Evolutionary conservation across 2,888 invertebrate species (phyloP).

Genomic region (Caenorhabditis sp.): DNA sequence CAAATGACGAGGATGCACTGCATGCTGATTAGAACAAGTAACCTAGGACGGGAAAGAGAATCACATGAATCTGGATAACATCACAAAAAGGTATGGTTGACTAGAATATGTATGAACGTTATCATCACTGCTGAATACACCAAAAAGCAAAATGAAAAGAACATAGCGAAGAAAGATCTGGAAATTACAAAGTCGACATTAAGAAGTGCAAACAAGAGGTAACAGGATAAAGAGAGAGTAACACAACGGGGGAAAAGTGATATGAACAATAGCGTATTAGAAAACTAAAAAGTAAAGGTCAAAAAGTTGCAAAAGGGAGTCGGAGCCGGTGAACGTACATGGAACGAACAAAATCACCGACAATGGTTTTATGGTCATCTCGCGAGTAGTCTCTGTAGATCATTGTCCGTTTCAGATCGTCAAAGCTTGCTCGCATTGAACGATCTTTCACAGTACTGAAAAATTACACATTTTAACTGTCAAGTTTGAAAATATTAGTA

Average conservation of each 20-base stretch:
- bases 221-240: slow-evolving; percentile 7
- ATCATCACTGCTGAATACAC: slow-evolving; percentile 8
- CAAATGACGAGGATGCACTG: slow-evolving; percentile 9
- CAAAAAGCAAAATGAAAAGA: not conserved
- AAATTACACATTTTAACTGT: slow-evolving; percentile 59
- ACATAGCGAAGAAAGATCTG: slow-evolving; percentile 3
- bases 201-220: slow-evolving; percentile 1
- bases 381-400: slow-evolving; percentile 81
- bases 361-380: slow-evolving; percentile 6
- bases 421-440: slow-evolving; percentile 94
- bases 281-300: not conserved
- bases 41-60: not conserved
- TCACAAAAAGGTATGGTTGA: slow-evolving; percentile 35
- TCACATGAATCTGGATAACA: slow-evolving; percentile 12
- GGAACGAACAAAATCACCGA: slow-evolving; percentile 28
- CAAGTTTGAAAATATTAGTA: slow-evolving; percentile 1
- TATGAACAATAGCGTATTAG: slow-evolving; percentile 4
- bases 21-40: slow-evolving; percentile 13
- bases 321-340: slow-evolving; percentile 36
- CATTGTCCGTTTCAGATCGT: slow-evolving; percentile 90
- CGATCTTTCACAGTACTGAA: slow-evolving; percentile 96
- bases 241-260: slow-evolving; percentile 3
- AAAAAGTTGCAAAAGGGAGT: slow-evolving; percentile 34
- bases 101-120: slow-evolving; percentile 34
- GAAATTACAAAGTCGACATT: slow-evolving; percentile 2